A percentile compares a stretch with the other conserved stretches of the same genome.
Evolutionary conservation across 2,797 vertebrate genomes (phyloP).

Genomic region (Pseudochirops corinnae): DNA sequence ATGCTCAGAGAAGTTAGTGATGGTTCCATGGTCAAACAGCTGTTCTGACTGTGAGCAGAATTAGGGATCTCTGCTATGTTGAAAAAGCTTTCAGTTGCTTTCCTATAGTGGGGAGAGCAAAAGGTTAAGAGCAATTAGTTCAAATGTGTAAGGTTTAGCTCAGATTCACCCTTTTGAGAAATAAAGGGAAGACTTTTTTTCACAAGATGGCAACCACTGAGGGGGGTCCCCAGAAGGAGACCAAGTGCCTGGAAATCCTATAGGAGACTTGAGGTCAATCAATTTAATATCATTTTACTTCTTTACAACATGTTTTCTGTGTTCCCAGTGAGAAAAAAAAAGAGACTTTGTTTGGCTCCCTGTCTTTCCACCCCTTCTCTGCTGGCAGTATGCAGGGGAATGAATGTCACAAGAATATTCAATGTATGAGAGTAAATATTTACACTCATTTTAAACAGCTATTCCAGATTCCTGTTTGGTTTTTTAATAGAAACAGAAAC

Average conservation of each 20-base stretch:
- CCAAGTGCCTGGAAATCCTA: slow-evolving; percentile 56
- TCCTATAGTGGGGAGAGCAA: neutral
- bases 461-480: slow-evolving; percentile 80
- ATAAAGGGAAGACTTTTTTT: slow-evolving; percentile 24
- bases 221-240: slow-evolving; percentile 44
- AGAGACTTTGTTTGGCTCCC: slow-evolving; percentile 83
- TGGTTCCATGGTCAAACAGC: neutral
- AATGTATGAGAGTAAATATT: slow-evolving; percentile 84
- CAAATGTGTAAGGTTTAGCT: neutral
- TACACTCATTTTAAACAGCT: slow-evolving; percentile 83
- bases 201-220: slow-evolving; percentile 31
- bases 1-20: neutral
- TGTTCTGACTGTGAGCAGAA: neutral
- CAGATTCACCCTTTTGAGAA: slow-evolving; percentile 21
- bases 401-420: slow-evolving; percentile 85
- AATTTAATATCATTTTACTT: slow-evolving; percentile 85
- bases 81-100: neutral
- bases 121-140: neutral
- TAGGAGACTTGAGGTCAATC: slow-evolving; percentile 78
- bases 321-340: slow-evolving; percentile 77
- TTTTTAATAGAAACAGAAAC: slow-evolving; percentile 72
- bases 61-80: neutral
- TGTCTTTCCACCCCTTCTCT: slow-evolving; percentile 80
- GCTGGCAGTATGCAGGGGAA: slow-evolving; percentile 77
- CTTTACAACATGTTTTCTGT: slow-evolving; percentile 87